These are phyloP conservation scores for Flexamia atlantica DNA, from an alignment of 2,888 invertebrate species.

Conservation along the genomic window DNA sequence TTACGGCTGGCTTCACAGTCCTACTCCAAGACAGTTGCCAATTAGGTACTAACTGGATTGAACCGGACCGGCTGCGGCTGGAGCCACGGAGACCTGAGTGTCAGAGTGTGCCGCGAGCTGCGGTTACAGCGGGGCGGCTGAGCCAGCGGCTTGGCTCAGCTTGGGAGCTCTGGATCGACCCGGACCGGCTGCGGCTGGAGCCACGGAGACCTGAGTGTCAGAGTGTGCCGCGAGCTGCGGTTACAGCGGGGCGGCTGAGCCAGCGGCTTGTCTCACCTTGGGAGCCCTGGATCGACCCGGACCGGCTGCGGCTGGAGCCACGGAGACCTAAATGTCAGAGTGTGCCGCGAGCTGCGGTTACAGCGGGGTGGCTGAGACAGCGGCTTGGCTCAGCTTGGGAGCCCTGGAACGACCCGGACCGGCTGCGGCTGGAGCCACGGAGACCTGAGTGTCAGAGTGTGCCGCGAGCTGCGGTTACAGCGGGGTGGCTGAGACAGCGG, in stretches of 20 bases:
- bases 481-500: too few relatives aligned
- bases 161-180: slow-evolving; percentile 14
- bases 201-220: slow-evolving; percentile 2
- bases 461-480: too few relatives aligned
- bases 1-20: neutral
- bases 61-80: slow-evolving; percentile 4
- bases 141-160: too few relatives aligned
- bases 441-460: neutral
- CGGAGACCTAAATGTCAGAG: neutral
- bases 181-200: neutral
- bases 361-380: too few relatives aligned
- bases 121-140: too few relatives aligned
- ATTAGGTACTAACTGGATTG: neutral
- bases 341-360: neutral
- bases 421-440: neutral
- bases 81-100: slow-evolving; percentile 6
- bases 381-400: too few relatives aligned
- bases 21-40: neutral
- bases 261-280: too few relatives aligned
- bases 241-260: too few relatives aligned
- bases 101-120: neutral
- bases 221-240: neutral
- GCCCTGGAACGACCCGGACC: slow-evolving; percentile 16
- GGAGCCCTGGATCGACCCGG: slow-evolving; percentile 17
- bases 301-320: neutral